Evolutionary conservation across 2,113 vertebrate genomes (phyloP), one percentile per base, ranked within the genome.

Genomic region (Ellobius talpinus): DNA sequence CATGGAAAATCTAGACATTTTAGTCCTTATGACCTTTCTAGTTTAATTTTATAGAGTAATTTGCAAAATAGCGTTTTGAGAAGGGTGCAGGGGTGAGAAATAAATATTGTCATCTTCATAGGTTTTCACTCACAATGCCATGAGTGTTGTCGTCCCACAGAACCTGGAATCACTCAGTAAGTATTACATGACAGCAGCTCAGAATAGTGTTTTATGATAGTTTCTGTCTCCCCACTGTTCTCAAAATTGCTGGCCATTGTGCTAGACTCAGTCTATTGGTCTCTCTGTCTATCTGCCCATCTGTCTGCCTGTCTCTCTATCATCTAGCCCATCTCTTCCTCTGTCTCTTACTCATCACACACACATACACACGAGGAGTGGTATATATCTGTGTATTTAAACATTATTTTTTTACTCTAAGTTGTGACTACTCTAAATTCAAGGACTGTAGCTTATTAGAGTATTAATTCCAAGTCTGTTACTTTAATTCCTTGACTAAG

Each of bases 1-100:
- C 14, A 39, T 33, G 42, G 31, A 63, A 95, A 55, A 31, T 81
- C 26, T 74, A 14, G 89, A 82, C 9, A 7, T 88, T 76, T 3
- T 84, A 47, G 73, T 1, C 52, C 77, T 95, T 55, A 3, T 1
- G 33, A 0, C 0, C 1, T 68, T 81, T 39, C 3, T 52, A n/a
- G 4, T 63, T 92, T 87, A 63, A 85, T 66, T 95, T 96, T 94
- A 72, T 66, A 78, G 23, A 42, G 12, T 89, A n/a, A 1, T 50
- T 91, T 11, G 73, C 31, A 89, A 82, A 92, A 91, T n/a, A 31
- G 4, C 33, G 72, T 29, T 66, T 39, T 92, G 39, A 19, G 31
- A 65, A 36, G 39, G 4, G 6, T 47, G 73, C 4, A 42, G 31
- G 73, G 21, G 5, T 39, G 8, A 82, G 79, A 24, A 86, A 66